Evolutionary conservation across 92 coral and sea anemone species (phyloP).

Genomic region (Epizoanthus scotinus): DNA sequence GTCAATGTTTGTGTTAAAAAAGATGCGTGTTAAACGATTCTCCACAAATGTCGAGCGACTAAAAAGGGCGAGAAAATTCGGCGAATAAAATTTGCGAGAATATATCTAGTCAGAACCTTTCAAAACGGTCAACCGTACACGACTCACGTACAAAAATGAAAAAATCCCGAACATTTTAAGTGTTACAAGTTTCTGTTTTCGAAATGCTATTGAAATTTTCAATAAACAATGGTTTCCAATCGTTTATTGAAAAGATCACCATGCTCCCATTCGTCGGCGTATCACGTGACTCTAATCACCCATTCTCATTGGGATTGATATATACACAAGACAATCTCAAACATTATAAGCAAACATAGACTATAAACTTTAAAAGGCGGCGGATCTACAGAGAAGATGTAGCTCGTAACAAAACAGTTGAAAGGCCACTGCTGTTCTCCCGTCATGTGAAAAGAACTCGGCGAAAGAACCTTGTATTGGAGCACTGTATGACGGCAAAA

Average conservation of each 20-base stretch:
- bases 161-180: slow-evolving; percentile 39
- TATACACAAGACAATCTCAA: slow-evolving; percentile 38
- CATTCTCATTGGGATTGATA: slow-evolving; percentile 34
- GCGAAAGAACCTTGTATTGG: background rate
- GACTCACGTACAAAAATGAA: slow-evolving; percentile 6
- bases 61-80: background rate
- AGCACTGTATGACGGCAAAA: background rate
- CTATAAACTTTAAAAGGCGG: slow-evolving; percentile 41
- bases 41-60: slow-evolving; percentile 3
- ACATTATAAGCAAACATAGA: slow-evolving; percentile 29
- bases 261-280: slow-evolving; percentile 19
- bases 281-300: slow-evolving; percentile 35
- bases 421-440: background rate
- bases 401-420: slow-evolving; percentile 15
- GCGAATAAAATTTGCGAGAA: background rate
- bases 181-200: slow-evolving; percentile 39
- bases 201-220: slow-evolving; percentile 41
- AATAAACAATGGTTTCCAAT: slow-evolving; percentile 39
- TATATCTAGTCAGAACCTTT: slow-evolving; percentile 5
- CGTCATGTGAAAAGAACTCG: slow-evolving; percentile 10
- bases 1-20: slow-evolving; percentile 54
- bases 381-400: slow-evolving; percentile 28
- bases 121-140: slow-evolving; percentile 2
- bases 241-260: slow-evolving; percentile 50
- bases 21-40: slow-evolving; percentile 28